phyloP scores from a whole-genome alignment of 2,888 invertebrate species.

The Eugnorisma glareosa region DNA sequence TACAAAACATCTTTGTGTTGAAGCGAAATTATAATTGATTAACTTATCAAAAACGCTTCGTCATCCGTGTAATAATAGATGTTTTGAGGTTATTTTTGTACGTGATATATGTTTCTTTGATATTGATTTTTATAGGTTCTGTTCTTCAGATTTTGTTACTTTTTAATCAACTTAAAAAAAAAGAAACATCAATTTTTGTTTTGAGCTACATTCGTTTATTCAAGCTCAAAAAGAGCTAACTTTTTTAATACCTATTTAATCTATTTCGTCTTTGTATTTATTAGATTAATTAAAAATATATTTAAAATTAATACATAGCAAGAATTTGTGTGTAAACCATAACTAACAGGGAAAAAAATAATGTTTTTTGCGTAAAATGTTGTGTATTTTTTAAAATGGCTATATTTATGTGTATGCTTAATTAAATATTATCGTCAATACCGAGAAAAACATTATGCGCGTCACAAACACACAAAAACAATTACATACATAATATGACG shows the following conservation, averaged over 20 bases:
- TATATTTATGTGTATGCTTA: neutral
- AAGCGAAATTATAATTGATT: slow-evolving; percentile 28
- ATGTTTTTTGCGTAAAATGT: no score
- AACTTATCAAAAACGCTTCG: slow-evolving; percentile 34
- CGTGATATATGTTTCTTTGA: neutral
- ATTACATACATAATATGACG: no score
- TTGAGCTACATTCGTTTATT: neutral
- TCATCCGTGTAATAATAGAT: slow-evolving; percentile 41
- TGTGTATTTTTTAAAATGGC: no score
- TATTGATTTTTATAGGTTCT: neutral
- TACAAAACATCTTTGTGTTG: slow-evolving; percentile 48
- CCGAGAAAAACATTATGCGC: neutral
- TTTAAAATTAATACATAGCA: neutral
- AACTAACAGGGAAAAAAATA: neutral
- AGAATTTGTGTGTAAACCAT: neutral
- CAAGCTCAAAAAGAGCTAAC: neutral
- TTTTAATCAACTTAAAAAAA: neutral
- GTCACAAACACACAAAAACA: no score
- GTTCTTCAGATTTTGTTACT: neutral
- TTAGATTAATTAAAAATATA: neutral
- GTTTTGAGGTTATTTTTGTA: slow-evolving; percentile 36
- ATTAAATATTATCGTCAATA: neutral
- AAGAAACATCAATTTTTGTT: neutral
- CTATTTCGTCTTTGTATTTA: neutral
- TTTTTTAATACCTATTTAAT: neutral